Evolutionary conservation across 2,797 vertebrate genomes (phyloP).

Genomic region (Acrocephalus scirpaceus): DNA sequence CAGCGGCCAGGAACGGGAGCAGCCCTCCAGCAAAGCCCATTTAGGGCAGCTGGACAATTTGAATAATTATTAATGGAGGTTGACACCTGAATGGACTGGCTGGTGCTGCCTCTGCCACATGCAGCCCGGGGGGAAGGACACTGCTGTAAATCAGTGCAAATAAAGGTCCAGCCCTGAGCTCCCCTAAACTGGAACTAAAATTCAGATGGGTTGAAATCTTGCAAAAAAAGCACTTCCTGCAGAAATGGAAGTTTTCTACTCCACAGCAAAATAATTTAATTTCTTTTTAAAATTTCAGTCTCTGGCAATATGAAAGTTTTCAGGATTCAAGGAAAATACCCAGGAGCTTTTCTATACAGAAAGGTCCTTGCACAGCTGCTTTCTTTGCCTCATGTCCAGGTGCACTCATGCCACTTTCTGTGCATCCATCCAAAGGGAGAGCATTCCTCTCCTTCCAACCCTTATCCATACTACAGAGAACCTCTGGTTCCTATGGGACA

Average conservation of each 20-base stretch:
- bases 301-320: neutral
- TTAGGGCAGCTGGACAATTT: neutral
- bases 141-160: neutral
- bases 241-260: neutral
- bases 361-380: neutral
- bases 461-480: neutral
- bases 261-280: neutral
- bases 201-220: neutral
- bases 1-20: neutral
- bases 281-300: neutral
- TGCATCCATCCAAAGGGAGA: neutral
- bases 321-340: neutral
- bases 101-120: neutral
- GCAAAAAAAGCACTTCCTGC: neutral
- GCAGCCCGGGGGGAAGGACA: accelerated
- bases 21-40: neutral
- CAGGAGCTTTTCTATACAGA: neutral
- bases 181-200: neutral
- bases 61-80: neutral
- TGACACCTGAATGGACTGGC: neutral
- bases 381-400: neutral
- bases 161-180: neutral
- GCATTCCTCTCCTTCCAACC: neutral
- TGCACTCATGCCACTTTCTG: neutral
- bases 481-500: neutral